Evolutionary conservation across 2,888 invertebrate genomes (phyloP).

Genomic region (Archaeoteleia sp.): DNA sequence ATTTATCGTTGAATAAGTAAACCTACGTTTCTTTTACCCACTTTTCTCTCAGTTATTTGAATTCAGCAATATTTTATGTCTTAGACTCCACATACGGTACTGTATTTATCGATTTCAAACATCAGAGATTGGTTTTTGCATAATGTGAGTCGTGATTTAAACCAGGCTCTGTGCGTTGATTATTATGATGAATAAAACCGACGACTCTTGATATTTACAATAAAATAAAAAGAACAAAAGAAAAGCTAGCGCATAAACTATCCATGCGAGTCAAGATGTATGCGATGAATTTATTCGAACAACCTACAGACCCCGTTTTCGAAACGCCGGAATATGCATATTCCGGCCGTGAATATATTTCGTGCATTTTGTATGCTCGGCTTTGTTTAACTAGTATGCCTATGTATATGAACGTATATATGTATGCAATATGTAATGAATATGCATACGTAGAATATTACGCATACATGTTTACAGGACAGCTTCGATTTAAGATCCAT

Average conservation of each 20-base stretch:
- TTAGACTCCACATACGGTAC: too few relatives aligned
- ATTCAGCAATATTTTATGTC: too few relatives aligned
- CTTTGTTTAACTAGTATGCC: slow-evolving; percentile 22
- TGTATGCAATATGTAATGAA: slow-evolving; percentile 19
- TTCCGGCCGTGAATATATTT: slow-evolving; percentile 43
- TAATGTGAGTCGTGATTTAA: too few relatives aligned
- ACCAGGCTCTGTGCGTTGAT: too few relatives aligned
- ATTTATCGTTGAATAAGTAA: too few relatives aligned
- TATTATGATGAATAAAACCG: too few relatives aligned
- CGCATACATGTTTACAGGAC: slow-evolving; percentile 20
- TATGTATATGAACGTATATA: too few relatives aligned
- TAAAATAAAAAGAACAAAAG: slow-evolving; percentile 10
- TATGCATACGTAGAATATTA: slow-evolving; percentile 35
- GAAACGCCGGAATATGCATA: slow-evolving; percentile 45
- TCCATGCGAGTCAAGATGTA: slow-evolving; percentile 46
- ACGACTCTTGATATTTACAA: neutral
- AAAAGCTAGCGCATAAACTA: slow-evolving; percentile 16
- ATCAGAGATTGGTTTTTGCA: too few relatives aligned
- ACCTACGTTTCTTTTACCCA: too few relatives aligned
- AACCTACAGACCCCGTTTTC: slow-evolving; percentile 42
- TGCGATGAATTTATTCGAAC: slow-evolving; percentile 49
- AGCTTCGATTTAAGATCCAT: slow-evolving; percentile 41
- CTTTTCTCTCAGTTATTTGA: too few relatives aligned
- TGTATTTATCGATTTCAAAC: too few relatives aligned
- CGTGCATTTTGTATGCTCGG: slow-evolving; percentile 28